Evolutionary conservation across 2,888 invertebrate species (phyloP), one percentile per base, ranked within the genome.

Genomic region (Iphiclides podalirius): DNA sequence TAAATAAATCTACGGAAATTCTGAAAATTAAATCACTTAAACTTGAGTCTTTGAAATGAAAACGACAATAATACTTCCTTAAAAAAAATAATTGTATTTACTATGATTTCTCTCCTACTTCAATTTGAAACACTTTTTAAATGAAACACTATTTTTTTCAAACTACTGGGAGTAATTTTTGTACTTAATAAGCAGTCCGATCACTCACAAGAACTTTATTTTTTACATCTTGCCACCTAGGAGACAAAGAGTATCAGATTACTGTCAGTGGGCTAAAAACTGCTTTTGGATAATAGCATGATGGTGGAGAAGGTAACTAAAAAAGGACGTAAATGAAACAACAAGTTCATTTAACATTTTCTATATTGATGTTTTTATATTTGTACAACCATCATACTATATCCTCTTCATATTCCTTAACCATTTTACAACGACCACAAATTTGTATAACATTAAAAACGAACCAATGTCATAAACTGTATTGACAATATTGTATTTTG

Each of bases 381-480:
- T 59, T 58, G 47, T 67, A 66, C 64, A 58, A 79, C 87, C 87
- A 87, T 87, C 87, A 87, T 79, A 87, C 86, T 88, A 85, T 82
- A 82, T 75, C 59, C 76, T 59, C 50, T 54, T 14, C 9, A 26
- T 42, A 33, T n/a, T 11, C 14, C 35, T 16, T 28, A 46, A 44
- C 13, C 14, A 44, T 26, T 15, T 11, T 1, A 31, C 8, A 31
- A 31, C 26, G 9, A 8, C 31, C 31, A 9, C 4, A 28, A 6
- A 31, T n/a, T 20, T 31, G 1, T 31, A 11, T 11, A 31, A 31
- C 8, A 31, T 11, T 31, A 12, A 11, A 11, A 31, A 11, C 6
- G 3, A 31, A 31, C 6, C 12, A 31, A 20, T n/a, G n/a, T 31
- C 31, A 8, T 11, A 11, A 28, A 2, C 7, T 28, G n/a, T 20